Percentiles rank a stretch among this genome's conserved stretches.
Evolutionary conservation across 2,888 invertebrate species (phyloP).

Genomic region (Colletes collaris): DNA sequence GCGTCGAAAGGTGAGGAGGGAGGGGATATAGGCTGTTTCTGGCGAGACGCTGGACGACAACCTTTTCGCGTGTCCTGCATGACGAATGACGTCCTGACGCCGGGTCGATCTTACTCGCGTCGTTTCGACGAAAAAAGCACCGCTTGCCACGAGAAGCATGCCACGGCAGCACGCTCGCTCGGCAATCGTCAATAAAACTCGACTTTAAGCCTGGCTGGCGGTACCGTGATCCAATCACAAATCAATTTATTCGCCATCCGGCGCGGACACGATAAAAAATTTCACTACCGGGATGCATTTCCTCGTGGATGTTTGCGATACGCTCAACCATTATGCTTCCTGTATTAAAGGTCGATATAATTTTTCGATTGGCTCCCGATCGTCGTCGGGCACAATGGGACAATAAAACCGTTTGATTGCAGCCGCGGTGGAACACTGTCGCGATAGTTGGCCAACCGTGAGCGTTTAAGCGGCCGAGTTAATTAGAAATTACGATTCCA

Average conservation of each 20-base stretch:
- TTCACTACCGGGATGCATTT: conserved; percentile 61
- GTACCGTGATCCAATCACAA: conserved; percentile 70
- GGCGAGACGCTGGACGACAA: not conserved
- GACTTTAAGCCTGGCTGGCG: conserved; percentile 52
- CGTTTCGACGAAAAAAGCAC: conserved; percentile 58
- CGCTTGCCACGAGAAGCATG: conserved; percentile 57
- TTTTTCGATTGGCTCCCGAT: conserved; percentile 22
- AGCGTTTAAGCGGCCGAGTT: not conserved
- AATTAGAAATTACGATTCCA: conserved; percentile 3
- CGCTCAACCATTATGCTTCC: conserved; percentile 27
- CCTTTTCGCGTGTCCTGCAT: conserved; percentile 55
- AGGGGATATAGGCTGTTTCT: not conserved
- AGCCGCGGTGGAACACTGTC: not conserved
- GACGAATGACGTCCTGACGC: conserved; percentile 65
- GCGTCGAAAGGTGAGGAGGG: not conserved
- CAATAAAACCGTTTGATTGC: conserved; percentile 22
- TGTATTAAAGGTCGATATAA: conserved; percentile 53
- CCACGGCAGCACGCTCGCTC: conserved; percentile 43
- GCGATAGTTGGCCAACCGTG: not conserved
- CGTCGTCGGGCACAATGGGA: not conserved
- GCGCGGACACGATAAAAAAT: conserved; percentile 57
- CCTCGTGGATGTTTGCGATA: conserved; percentile 50
- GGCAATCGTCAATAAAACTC: conserved; percentile 61
- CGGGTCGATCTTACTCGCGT: conserved; percentile 58
- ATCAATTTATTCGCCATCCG: conserved; percentile 74